Evolutionary conservation across 2,113 vertebrate genomes (phyloP).

Genomic region (Cryptoleucopteryx plumbea): DNA sequence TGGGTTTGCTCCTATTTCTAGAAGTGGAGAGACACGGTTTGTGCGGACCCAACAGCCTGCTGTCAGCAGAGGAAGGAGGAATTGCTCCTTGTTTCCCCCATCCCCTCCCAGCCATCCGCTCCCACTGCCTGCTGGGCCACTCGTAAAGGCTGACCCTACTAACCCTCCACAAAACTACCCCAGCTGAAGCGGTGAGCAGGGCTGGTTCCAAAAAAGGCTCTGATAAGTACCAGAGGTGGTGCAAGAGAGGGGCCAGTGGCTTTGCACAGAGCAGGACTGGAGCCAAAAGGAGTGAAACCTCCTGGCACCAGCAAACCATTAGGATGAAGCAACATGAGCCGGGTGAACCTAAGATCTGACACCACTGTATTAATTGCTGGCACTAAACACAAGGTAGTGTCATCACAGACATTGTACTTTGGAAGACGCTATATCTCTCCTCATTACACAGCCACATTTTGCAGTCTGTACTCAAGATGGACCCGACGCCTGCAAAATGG

Average conservation of each 20-base stretch:
- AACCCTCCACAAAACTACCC: neutral
- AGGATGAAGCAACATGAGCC: neutral
- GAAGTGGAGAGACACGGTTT: neutral
- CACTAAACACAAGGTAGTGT: neutral
- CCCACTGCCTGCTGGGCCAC: neutral
- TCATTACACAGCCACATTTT: neutral
- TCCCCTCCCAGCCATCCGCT: neutral
- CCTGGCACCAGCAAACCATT: neutral
- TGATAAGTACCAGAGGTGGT: accelerated
- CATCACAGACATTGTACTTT: neutral
- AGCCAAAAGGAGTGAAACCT: neutral
- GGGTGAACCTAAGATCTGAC: neutral
- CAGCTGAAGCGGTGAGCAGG: neutral
- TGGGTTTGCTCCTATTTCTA: neutral
- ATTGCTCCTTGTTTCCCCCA: neutral
- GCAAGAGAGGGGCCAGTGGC: neutral
- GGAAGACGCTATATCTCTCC: neutral
- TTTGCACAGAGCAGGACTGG: neutral
- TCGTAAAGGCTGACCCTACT: neutral
- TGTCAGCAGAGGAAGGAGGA: neutral
- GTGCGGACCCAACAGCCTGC: neutral
- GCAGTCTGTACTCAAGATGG: neutral
- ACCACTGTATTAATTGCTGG: neutral
- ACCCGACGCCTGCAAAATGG: neutral
- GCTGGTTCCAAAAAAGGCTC: neutral